Percentiles rank a stretch among this genome's conserved stretches.
phyloP scores from a whole-genome alignment of 1,140 invertebrate genomes.

The Goniozus legneri region DNA sequence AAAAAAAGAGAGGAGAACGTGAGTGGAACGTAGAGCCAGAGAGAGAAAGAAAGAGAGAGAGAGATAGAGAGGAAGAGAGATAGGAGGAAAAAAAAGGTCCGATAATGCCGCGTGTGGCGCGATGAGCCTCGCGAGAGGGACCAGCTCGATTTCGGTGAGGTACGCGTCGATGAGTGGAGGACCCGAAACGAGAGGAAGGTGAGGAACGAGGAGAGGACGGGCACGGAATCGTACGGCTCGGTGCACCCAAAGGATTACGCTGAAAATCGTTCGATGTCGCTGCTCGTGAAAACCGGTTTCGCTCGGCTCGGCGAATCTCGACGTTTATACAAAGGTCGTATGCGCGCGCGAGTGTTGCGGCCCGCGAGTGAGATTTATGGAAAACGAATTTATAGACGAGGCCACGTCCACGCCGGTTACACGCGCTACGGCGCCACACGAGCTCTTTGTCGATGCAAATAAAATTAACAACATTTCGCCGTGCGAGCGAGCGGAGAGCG shows the following conservation, averaged over 20 bases:
- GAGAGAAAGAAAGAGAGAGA: constrained; percentile 3
- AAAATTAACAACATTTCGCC: no score
- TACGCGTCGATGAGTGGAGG: no score
- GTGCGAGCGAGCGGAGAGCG: constrained; percentile 9
- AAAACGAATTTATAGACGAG: constrained; percentile 44
- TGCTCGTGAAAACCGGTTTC: constrained; percentile 40
- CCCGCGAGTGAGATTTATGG: constrained; percentile 30
- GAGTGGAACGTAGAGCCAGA: background rate
- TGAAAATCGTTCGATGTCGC: constrained; percentile 33
- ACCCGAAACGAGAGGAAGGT: no score
- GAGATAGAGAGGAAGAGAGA: background rate
- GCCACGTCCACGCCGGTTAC: constrained; percentile 38
- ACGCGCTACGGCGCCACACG: no score
- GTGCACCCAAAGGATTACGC: no score
- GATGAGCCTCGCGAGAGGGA: no score
- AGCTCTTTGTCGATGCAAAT: no score
- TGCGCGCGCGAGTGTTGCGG: constrained; percentile 17
- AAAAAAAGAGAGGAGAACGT: constrained; percentile 12
- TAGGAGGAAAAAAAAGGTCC: no score
- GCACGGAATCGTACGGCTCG: no score
- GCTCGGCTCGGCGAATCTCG: constrained; percentile 39
- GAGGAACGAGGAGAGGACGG: no score
- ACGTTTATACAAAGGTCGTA: constrained; percentile 34
- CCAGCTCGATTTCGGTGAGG: no score
- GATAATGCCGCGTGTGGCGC: no score